phyloP scores from a whole-genome alignment of 2,797 vertebrate genomes.

The Novumbra hubbsi region DNA sequence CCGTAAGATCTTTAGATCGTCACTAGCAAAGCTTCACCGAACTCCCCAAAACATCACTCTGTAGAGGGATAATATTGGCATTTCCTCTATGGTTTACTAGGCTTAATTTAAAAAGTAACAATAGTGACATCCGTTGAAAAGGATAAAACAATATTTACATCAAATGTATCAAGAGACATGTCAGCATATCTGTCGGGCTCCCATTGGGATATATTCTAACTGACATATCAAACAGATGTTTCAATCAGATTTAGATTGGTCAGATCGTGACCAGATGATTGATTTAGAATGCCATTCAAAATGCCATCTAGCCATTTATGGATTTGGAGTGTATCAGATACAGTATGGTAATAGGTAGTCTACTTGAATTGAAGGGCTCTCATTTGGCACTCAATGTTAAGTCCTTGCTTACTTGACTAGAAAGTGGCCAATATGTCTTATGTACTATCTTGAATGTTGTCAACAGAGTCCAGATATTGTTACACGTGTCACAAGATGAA shows the following conservation, averaged over 20 bases:
- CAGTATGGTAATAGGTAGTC: background rate
- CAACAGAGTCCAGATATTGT: conserved; percentile 79
- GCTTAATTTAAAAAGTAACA: conserved; percentile 19
- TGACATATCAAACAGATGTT: too few species aligned
- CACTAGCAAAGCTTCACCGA: conserved; percentile 6
- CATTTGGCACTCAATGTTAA: too few species aligned
- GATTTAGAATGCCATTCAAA: too few species aligned
- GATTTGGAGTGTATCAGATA: background rate
- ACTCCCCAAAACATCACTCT: conserved; percentile 12
- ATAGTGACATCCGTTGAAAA: conserved; percentile 11
- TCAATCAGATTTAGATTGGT: too few species aligned
- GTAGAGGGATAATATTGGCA: background rate
- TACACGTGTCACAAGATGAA: conserved; percentile 81
- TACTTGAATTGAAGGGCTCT: background rate
- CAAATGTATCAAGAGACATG: too few species aligned
- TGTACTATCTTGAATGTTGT: conserved; percentile 8
- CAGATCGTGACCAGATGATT: too few species aligned
- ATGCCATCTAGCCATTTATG: background rate
- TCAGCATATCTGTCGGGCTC: too few species aligned
- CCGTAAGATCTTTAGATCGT: background rate
- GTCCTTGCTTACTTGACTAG: too few species aligned
- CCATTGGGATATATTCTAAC: too few species aligned
- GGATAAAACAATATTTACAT: too few species aligned
- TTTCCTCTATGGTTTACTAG: conserved; percentile 13
- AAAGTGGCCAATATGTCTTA: background rate